A percentile compares a stretch with the other conserved stretches of the same genome.
Conservation (phyloP, 2,888 invertebrate genomes). For the Nymphalis urticae region DNA sequence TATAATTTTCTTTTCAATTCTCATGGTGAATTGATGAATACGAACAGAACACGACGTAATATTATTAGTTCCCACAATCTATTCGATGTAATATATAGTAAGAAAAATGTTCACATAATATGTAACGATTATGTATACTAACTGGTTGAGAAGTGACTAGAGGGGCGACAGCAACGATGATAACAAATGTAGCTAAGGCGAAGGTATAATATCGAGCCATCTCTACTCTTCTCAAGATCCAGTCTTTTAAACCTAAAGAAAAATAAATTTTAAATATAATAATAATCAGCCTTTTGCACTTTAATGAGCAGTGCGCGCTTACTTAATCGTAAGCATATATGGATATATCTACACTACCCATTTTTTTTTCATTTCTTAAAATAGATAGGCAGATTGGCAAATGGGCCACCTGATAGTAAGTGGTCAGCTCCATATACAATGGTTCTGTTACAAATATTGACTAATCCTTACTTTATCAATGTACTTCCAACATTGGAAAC, state of each 20-base stretch:
- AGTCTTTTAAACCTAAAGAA: slow-evolving; percentile 13
- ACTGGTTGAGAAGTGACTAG: slow-evolving; percentile 67
- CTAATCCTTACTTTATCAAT: no score
- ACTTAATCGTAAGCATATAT: no score
- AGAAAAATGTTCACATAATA: slow-evolving; percentile 35
- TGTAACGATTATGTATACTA: slow-evolving; percentile 57
- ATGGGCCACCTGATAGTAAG: no score
- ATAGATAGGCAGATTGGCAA: no score
- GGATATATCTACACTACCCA: no score
- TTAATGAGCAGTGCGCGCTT: no score
- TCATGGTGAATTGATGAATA: background rate
- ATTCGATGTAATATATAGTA: slow-evolving; percentile 23
- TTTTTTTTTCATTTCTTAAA: no score
- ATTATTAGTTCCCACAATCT: slow-evolving; percentile 13
- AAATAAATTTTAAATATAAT: background rate
- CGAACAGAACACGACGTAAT: slow-evolving; percentile 1
- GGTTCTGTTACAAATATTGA: no score
- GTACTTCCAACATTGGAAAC: no score
- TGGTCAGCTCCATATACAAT: no score
- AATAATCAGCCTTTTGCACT: background rate
- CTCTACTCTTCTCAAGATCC: slow-evolving; percentile 8
- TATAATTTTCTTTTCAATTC: no score
- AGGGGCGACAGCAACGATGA: slow-evolving; percentile 55
- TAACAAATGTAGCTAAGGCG: slow-evolving; percentile 34
- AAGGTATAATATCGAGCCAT: slow-evolving; percentile 25